A percentile compares a stretch with the other conserved stretches of the same genome.
These are phyloP conservation scores for Thalassaphorura encarpata DNA, from an alignment of 1,140 invertebrate genomes.

Conservation along the genomic window DNA sequence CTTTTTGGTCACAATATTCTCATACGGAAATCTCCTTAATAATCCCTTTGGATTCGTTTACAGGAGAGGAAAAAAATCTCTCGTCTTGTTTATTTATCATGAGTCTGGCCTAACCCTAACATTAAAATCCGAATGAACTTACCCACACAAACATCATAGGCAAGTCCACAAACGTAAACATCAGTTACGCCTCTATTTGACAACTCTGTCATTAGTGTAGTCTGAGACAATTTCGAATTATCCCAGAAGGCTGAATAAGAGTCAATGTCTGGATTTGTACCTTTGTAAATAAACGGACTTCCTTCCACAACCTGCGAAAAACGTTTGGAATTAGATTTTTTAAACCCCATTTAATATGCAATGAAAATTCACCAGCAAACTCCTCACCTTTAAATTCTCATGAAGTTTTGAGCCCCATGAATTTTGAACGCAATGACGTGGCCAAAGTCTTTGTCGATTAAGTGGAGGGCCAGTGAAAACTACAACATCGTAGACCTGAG, in stretches of 20 bases:
- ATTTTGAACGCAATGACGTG: conserved; percentile 87
- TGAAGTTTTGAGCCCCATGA: conserved; percentile 90
- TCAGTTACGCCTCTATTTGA: conserved; percentile 71
- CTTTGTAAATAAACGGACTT: conserved; percentile 80
- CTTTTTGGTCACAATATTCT: too few species aligned
- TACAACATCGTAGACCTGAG: conserved; percentile 81
- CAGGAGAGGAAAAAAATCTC: too few species aligned
- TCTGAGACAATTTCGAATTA: conserved; percentile 82
- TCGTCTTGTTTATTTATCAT: not conserved
- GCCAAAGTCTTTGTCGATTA: conserved; percentile 83
- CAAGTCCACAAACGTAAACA: conserved; percentile 89
- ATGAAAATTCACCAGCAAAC: too few species aligned
- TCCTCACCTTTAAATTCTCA: conserved; percentile 72
- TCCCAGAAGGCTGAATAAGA: conserved; percentile 98
- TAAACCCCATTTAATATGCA: not conserved
- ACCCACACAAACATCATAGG: conserved; percentile 94
- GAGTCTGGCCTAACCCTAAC: not conserved
- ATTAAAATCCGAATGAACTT: conserved; percentile 34
- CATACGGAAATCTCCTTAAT: too few species aligned
- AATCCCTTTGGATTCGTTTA: too few species aligned
- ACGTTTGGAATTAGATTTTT: not conserved
- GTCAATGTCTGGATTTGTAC: conserved; percentile 87
- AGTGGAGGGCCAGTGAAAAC: conserved; percentile 75
- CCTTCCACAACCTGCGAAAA: conserved; percentile 40
- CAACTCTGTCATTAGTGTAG: conserved; percentile 70